Percentiles rank a stretch among this genome's conserved stretches.
Conservation (phyloP, 2,113 vertebrate genomes). For the Stigmatopora argus region DNA sequence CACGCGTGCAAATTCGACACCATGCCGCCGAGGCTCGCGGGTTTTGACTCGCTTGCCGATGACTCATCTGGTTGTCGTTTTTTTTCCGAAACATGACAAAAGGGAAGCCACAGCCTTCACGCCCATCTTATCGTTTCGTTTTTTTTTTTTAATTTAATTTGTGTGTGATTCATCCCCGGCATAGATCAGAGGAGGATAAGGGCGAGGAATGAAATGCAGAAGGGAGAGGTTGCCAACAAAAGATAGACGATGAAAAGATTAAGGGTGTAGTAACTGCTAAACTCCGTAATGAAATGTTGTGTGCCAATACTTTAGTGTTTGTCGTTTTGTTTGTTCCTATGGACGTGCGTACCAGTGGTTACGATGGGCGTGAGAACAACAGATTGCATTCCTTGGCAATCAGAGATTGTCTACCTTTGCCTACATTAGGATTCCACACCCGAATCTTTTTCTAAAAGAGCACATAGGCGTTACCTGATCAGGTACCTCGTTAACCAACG, state of each 20-base stretch:
- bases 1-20: no score
- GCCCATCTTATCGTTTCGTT: not conserved
- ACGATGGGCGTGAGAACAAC: slow-evolving; percentile 57
- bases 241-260: slow-evolving; percentile 58
- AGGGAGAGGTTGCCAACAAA: slow-evolving; percentile 38
- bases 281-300: slow-evolving; percentile 25
- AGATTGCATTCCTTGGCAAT: slow-evolving; percentile 47
- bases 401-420: slow-evolving; percentile 31
- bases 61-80: slow-evolving; percentile 16
- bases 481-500: no score
- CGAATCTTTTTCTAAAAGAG: slow-evolving; percentile 39
- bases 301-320: slow-evolving; percentile 29
- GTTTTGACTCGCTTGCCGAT: not conserved
- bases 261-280: slow-evolving; percentile 44
- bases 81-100: slow-evolving; percentile 12
- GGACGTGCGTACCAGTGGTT: slow-evolving; percentile 52
- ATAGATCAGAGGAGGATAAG: slow-evolving; percentile 42
- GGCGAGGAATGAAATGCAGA: slow-evolving; percentile 27
- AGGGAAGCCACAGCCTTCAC: slow-evolving; percentile 9
- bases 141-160: not conserved
- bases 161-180: slow-evolving; percentile 36
- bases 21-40: no score
- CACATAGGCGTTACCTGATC: slow-evolving; percentile 48
- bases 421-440: slow-evolving; percentile 55
- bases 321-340: slow-evolving; percentile 16